Evolutionary conservation across 2,113 vertebrate species (phyloP).

Genomic region (Planiliza haematocheilus): DNA sequence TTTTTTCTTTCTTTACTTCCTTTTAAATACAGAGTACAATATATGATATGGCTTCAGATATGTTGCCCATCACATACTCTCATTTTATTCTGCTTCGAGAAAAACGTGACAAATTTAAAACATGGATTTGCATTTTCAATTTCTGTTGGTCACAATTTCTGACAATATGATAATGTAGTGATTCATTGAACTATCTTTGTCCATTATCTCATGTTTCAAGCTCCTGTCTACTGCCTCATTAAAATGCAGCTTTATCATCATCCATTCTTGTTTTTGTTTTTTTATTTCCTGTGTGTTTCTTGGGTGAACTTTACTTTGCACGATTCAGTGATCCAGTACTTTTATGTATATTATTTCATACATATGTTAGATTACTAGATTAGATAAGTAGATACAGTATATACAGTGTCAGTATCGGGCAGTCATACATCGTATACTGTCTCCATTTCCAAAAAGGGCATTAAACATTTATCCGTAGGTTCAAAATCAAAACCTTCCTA

Average conservation of each 20-base stretch:
- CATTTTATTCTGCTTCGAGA: not conserved
- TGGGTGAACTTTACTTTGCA: not conserved
- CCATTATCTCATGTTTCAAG: not conserved
- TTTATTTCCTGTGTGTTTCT: not conserved
- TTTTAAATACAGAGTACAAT: not conserved
- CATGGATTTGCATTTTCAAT: not conserved
- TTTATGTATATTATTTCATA: too few species aligned
- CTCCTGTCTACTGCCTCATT: constrained; percentile 18
- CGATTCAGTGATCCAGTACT: too few species aligned
- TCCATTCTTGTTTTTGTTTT: not conserved
- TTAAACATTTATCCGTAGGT: too few species aligned
- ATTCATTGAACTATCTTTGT: not conserved
- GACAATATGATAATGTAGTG: not conserved
- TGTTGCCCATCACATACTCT: not conserved
- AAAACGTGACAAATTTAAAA: constrained; percentile 6
- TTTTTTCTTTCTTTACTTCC: constrained; percentile 8
- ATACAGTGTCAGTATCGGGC: too few species aligned
- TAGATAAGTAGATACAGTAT: too few species aligned
- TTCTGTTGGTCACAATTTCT: too few species aligned
- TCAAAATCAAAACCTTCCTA: too few species aligned
- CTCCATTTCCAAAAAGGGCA: too few species aligned
- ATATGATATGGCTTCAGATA: not conserved
- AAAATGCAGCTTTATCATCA: constrained; percentile 6
- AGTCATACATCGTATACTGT: too few species aligned
- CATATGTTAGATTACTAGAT: too few species aligned